Percentiles rank a stretch among this genome's conserved stretches.
Conservation (phyloP, 2,888 invertebrate species). For the Drosophila neoperkinsi region DNA sequence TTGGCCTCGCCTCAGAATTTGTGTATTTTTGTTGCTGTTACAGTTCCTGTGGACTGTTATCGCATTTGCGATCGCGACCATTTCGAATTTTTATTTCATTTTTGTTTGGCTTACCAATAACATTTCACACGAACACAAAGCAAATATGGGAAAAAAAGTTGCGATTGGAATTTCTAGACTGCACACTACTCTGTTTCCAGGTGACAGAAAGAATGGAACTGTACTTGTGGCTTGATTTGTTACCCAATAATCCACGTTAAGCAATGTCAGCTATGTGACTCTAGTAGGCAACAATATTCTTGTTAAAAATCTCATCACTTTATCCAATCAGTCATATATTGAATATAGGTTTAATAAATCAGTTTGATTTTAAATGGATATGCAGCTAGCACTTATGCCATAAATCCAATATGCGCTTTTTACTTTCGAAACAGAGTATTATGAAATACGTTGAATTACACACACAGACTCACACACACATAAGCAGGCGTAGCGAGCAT, state of each 20-base stretch:
- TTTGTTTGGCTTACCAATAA: constrained; percentile 53
- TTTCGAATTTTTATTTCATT: constrained; percentile 69
- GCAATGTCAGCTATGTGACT: not conserved
- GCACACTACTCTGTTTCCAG: not conserved
- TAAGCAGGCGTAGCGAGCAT: not conserved
- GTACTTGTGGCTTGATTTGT: not conserved
- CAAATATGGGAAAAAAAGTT: not conserved
- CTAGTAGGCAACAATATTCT: not conserved
- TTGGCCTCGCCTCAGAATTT: not conserved
- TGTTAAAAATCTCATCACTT: not conserved
- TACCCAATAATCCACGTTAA: not conserved
- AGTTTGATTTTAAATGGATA: not conserved
- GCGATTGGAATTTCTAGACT: not conserved
- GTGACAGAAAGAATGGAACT: not conserved
- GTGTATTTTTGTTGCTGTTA: constrained; percentile 6
- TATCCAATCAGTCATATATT: no score
- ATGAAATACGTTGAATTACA: not conserved
- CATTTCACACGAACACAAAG: constrained; percentile 36
- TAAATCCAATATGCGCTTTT: not conserved
- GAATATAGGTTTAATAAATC: no score
- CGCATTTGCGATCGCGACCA: constrained; percentile 56
- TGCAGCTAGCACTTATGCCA: not conserved
- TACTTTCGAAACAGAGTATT: constrained; percentile 1
- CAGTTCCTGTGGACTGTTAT: constrained; percentile 51
- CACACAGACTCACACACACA: not conserved